Percentiles rank a stretch among this genome's conserved stretches.
These are phyloP conservation scores for Nannoperca obscura DNA, from an alignment of 2,797 vertebrate genomes.

Conservation along the genomic window DNA sequence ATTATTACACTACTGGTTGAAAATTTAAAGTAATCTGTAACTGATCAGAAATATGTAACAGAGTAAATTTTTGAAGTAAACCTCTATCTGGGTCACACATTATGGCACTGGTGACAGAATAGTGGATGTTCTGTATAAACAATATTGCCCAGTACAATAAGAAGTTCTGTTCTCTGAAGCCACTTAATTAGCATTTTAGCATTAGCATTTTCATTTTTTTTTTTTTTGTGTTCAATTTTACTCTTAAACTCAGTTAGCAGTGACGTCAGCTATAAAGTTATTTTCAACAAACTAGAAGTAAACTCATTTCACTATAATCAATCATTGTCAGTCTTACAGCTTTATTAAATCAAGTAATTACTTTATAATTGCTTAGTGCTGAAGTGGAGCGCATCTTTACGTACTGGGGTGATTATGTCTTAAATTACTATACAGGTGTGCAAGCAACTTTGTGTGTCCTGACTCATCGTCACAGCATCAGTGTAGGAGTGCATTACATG, in stretches of 20 bases:
- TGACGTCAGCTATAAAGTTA: conserved; percentile 37
- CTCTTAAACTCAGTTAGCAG: neutral
- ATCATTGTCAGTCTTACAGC: conserved; percentile 60
- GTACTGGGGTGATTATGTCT: conserved; percentile 50
- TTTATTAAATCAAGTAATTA: conserved; percentile 69
- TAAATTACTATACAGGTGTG: conserved; percentile 56
- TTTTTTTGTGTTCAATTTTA: neutral
- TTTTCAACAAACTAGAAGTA: conserved; percentile 46
- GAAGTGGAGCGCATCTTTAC: conserved; percentile 54
- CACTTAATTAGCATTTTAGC: conserved; percentile 11
- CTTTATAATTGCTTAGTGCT: conserved; percentile 68
- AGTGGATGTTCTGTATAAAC: conserved; percentile 7
- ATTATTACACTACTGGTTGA: conserved; percentile 64
- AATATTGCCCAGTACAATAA: neutral
- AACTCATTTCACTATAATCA: conserved; percentile 59
- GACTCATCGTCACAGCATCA: conserved; percentile 1
- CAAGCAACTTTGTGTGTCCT: conserved; percentile 7
- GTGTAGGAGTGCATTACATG: neutral
- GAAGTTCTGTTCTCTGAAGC: conserved; percentile 15
- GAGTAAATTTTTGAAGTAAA: conserved; percentile 19
- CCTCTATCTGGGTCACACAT: neutral
- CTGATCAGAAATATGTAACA: conserved; percentile 18
- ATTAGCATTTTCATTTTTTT: neutral
- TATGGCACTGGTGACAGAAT: neutral
- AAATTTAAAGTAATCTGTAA: conserved; percentile 47